Evolutionary conservation across 1,140 invertebrate species (phyloP), one percentile per base, ranked within the genome.

Genomic region (Lerema accius): DNA sequence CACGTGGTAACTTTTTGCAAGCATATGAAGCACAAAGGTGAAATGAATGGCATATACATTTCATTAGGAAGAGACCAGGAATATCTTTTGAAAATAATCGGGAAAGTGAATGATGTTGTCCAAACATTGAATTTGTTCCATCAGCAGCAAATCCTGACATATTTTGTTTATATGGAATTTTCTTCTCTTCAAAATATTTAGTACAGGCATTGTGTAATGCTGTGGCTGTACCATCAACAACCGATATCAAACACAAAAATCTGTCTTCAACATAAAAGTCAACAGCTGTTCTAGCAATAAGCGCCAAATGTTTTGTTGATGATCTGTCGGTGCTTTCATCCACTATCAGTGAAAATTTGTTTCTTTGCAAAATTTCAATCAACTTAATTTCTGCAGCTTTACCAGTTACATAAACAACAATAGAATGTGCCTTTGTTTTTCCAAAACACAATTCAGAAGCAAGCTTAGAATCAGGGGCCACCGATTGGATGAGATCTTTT

Each of bases 111-210:
- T 88, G 53, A 15, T 84, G 15, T 26, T 60, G 9, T 17, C 86
- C 84, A 65, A 86, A 76, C 78, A 88, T 90, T 6, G 60, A 48
- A 43, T 77, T 85, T 7, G 83, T 71, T 0, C 78, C 78, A 67
- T 88, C 86, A 59, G 82, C 62, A 40, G 75, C 82, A 76, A 86
- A 89, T 3, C 84, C 80, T 49, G 84, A 63, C 53, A 86, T 64
- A 63, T 87, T 82, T 59, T 68, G 11, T 68, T 80, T 76, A 51
- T 73, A 82, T 3, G 77, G 78, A 80, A 86, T 83, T 64, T 80
- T 63, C 32, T 80, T 48, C 37, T 74, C 37, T 23, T 63, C 42
- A 67, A 89, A 81, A 71, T 71, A 78, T 61, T 71, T 67, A 64
- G 28, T 58, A 23, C 7, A 71, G 69, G 28, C 35, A 3, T 62